Percentiles rank a stretch among this genome's conserved stretches.
Evolutionary conservation across 64 coral and sea anemone species (phyloP).

Genomic region (Montipora sp.): DNA sequence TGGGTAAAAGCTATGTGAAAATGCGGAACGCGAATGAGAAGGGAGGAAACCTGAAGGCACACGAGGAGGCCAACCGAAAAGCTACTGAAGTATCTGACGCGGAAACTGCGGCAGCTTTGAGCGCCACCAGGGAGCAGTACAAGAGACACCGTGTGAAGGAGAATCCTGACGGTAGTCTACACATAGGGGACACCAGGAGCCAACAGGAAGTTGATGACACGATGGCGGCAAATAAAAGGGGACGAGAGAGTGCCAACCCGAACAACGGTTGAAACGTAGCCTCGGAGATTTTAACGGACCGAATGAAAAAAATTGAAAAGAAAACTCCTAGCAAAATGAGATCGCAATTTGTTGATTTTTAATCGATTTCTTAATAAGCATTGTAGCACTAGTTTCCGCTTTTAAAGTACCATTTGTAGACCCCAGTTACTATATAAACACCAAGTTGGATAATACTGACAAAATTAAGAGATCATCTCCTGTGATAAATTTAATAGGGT

Average conservation of each 20-base stretch:
- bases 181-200: constrained; percentile 79
- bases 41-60: constrained; percentile 65
- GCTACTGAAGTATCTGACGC: constrained; percentile 45
- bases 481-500: too few relatives aligned
- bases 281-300: too few relatives aligned
- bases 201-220: constrained; percentile 51
- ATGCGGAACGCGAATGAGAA: constrained; percentile 50
- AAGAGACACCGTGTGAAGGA: constrained; percentile 48
- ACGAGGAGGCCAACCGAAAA: constrained; percentile 65
- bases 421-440: too few relatives aligned
- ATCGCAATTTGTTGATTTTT: too few relatives aligned
- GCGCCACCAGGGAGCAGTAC: constrained; percentile 76
- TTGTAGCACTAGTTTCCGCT: too few relatives aligned
- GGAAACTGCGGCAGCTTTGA: constrained; percentile 51
- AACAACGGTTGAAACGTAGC: too few relatives aligned
- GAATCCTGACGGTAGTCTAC: constrained; percentile 54
- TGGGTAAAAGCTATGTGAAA: constrained; percentile 33
- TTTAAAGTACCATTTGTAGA: too few relatives aligned
- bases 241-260: constrained; percentile 26
- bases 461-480: too few relatives aligned
- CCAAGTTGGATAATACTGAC: too few relatives aligned
- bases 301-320: too few relatives aligned
- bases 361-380: too few relatives aligned
- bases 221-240: constrained; percentile 74
- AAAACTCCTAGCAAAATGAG: too few relatives aligned